phyloP scores from a whole-genome alignment of 2,888 invertebrate genomes.

The Scrobipalpa costella region DNA sequence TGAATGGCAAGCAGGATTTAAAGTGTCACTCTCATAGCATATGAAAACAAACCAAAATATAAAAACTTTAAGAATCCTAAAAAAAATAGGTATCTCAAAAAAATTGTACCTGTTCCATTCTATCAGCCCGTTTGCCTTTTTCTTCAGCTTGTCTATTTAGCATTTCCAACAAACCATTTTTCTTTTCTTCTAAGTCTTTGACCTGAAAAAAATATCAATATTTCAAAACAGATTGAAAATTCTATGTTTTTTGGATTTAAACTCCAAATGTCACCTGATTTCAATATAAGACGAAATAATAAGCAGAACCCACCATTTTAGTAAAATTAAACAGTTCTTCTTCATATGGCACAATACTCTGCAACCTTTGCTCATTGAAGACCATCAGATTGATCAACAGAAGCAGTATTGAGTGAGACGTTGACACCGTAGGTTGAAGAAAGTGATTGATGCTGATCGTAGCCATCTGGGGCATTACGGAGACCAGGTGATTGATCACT shows the following conservation, averaged over 20 bases:
- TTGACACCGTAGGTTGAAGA: slow-evolving; percentile 54
- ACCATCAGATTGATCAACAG: slow-evolving; percentile 59
- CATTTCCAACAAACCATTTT: slow-evolving; percentile 55
- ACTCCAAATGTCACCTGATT: no score
- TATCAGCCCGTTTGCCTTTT: slow-evolving; percentile 61
- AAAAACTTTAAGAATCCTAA: background rate
- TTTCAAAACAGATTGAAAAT: no score
- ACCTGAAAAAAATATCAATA: slow-evolving; percentile 56
- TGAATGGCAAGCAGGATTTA: no score
- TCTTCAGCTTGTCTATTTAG: slow-evolving; percentile 66
- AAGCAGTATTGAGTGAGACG: slow-evolving; percentile 56
- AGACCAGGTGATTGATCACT: slow-evolving; percentile 57
- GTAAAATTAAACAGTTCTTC: slow-evolving; percentile 54
- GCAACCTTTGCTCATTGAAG: slow-evolving; percentile 54
- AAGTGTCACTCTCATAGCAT: no score
- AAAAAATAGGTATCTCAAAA: background rate
- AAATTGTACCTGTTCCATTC: slow-evolving; percentile 57
- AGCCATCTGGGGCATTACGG: slow-evolving; percentile 47
- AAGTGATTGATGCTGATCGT: slow-evolving; percentile 53
- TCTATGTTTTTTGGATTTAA: no score
- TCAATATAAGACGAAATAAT: no score
- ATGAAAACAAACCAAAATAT: no score
- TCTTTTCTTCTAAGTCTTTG: slow-evolving; percentile 57
- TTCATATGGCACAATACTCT: slow-evolving; percentile 58
- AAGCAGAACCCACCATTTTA: slow-evolving; percentile 43